Evolutionary conservation across 2,113 vertebrate species (phyloP).

Genomic region (Morphnarchus princeps): DNA sequence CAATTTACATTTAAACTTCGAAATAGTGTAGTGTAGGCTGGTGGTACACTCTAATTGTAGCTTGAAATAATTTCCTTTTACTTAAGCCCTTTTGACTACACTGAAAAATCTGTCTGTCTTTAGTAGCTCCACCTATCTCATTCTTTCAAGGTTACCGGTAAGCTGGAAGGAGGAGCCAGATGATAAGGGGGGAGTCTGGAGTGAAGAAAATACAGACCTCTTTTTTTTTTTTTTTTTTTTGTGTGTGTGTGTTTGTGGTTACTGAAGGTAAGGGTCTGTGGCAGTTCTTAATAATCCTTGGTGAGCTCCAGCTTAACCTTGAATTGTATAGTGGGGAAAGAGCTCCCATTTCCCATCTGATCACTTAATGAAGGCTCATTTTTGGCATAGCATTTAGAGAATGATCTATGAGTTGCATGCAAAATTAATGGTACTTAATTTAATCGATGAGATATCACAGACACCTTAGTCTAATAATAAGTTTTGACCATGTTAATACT

Average conservation of each 20-base stretch:
- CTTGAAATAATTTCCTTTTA: neutral
- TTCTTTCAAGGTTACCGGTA: neutral
- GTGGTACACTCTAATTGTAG: neutral
- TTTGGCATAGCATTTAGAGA: conserved; percentile 26
- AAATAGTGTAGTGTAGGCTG: neutral
- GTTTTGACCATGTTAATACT: neutral
- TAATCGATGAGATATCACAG: conserved; percentile 2
- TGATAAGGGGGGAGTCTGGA: neutral
- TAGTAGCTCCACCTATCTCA: neutral
- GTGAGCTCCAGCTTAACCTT: conserved; percentile 27
- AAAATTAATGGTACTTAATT: conserved; percentile 49
- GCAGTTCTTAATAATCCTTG: neutral
- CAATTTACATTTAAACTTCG: neutral
- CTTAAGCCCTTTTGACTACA: neutral
- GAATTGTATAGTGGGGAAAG: neutral
- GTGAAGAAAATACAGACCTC: neutral
- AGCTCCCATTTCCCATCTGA: conserved; percentile 7
- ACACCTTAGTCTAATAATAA: neutral
- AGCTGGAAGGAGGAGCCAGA: neutral
- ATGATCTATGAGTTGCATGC: conserved; percentile 12
- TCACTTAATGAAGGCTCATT: conserved; percentile 41
- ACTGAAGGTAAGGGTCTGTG: neutral
- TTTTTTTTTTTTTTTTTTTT: neutral
- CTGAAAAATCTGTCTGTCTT: neutral
- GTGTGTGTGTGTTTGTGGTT: neutral